Base-by-base conservation (phyloP, 2,113 vertebrate genomes). In the Mystacornis crossleyi region DNA sequence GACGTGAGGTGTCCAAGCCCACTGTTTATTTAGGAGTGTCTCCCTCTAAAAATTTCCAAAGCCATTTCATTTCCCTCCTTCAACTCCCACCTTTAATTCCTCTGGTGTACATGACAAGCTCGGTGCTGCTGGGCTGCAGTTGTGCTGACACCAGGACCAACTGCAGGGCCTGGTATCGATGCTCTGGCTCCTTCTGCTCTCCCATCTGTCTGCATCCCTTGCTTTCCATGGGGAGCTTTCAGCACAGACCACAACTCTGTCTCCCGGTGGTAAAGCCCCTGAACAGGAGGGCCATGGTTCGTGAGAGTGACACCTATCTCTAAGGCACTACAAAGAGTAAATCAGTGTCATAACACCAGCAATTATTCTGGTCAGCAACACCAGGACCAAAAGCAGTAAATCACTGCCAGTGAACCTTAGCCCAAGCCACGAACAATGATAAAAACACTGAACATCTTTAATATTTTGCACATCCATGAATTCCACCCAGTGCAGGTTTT, bases 81-180 rank as follows among this genome's bases (percentile, higher is more conserved):
- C 50, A 74, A 43, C 71, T 60, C 17, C 26, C n/a, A 45, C 13
- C 25, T 85, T 50, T 23, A 48, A 24, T 26, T 57, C 23, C 54
- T 62, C 36, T 42, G 43, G 20, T 82, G 18, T 8, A 2, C 50
- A 11, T 13, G 16, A 53, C 31, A 72, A 58, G 28, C 21, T 57
- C 10, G 1, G 61, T 0, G 0, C 4, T 58, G 45, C n/a, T 18
- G 26, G 47, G 34, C 38, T 73, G 79, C n/a, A n/a, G 29, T 24
- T 80, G 28, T 58, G 43, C 51, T 66, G 57, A 43, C 38, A 65
- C 14, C 28, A 53, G 38, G 36, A 73, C 31, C 2, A 8, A 36
- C 43, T 6, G 4, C 34, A 58, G 70, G 40, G 47, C 24, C 6
- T 0, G 0, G 10, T 31, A 18, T 28, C 0, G 0, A 43, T 45